A percentile compares a stretch with the other conserved stretches of the same genome.
Conservation (phyloP, 64 coral and sea anemone species). For the Trachythela sp. region DNA sequence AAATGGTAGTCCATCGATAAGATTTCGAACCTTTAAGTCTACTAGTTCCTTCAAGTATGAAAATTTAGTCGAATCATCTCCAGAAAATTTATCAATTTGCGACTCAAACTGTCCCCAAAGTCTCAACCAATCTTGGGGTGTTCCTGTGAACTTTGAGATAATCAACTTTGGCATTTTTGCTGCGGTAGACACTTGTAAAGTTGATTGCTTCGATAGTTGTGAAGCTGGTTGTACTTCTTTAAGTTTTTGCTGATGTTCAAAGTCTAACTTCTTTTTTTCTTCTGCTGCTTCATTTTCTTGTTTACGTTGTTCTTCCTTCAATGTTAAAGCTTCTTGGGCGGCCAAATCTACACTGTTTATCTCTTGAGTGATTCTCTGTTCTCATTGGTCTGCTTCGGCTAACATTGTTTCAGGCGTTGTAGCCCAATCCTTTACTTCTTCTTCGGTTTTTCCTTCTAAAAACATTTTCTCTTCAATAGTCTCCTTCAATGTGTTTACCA, state of each 20-base stretch:
- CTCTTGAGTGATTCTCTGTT: too few species aligned
- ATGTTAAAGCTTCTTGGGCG: neutral
- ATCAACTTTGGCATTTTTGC: too few species aligned
- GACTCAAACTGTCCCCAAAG: constrained; percentile 40
- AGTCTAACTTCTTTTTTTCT: constrained; percentile 5
- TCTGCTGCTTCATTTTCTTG: neutral
- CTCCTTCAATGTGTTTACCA: neutral
- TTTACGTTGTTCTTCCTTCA: neutral
- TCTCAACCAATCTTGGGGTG: constrained; percentile 33
- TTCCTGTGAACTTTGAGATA: constrained; percentile 37
- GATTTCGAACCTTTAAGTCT: too few species aligned
- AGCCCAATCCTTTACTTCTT: constrained; percentile 4
- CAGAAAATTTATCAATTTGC: constrained; percentile 17
- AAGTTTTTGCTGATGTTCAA: neutral
- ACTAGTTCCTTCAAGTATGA: constrained; percentile 50
- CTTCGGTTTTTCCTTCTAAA: neutral
- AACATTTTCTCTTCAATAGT: constrained; percentile 3
- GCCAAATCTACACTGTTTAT: neutral
- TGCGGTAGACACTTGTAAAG: too few species aligned
- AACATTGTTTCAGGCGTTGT: neutral
- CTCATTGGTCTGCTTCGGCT: neutral
- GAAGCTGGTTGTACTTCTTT: too few species aligned
- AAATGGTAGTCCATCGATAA: constrained; percentile 43
- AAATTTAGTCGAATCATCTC: constrained; percentile 16
- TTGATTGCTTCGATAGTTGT: too few species aligned